Conservation (phyloP, 2,113 vertebrate species). For the Haliaeetus leucogaster region DNA sequence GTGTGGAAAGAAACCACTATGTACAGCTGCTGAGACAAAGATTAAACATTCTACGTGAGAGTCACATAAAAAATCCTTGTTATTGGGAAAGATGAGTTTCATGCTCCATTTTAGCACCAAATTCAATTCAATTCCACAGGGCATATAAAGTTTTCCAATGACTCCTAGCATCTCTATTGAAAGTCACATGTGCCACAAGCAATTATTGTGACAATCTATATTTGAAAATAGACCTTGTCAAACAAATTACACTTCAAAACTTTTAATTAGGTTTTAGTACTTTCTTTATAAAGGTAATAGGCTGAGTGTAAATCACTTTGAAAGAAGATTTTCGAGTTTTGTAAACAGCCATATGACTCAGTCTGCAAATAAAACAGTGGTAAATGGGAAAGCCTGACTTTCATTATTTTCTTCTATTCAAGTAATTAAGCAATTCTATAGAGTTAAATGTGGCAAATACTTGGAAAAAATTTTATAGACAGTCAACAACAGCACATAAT, state of each 20-base stretch:
- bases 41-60: background rate
- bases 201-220: background rate
- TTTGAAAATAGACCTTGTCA: background rate
- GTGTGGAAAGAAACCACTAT: background rate
- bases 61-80: background rate
- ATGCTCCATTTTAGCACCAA: background rate
- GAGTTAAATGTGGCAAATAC: background rate
- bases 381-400: background rate
- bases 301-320: background rate
- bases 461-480: background rate
- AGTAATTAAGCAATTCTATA: background rate
- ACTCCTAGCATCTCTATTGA: background rate
- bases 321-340: background rate
- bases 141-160: background rate
- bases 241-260: background rate
- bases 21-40: background rate
- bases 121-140: background rate
- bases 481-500: background rate
- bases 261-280: background rate
- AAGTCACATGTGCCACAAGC: background rate
- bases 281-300: background rate
- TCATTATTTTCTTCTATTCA: background rate
- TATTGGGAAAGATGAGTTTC: background rate
- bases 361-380: background rate
- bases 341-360: background rate